Evolutionary conservation across 2,113 vertebrate genomes (phyloP), one percentile per base, ranked within the genome.

Genomic region (Bettongia penicillata): DNA sequence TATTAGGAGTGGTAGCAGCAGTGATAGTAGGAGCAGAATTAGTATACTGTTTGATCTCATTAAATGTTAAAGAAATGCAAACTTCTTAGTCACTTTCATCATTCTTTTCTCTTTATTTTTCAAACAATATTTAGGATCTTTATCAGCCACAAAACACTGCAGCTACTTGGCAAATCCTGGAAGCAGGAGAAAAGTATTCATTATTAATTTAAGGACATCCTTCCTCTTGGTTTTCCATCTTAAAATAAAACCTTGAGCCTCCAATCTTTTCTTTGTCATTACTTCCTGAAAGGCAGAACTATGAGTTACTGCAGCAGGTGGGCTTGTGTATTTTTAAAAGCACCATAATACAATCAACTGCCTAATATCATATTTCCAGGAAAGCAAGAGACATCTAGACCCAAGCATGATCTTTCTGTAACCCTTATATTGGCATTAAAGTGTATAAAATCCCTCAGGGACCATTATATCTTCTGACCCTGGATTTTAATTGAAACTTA

Each of bases 281-380:
- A 97, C 97, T 91, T 98, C 93, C 97, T 97, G 98, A 97, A 95
- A 98, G 97, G 96, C 92, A 98, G 96, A 61, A 98, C 52, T 61
- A 98, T 98, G 98, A 98, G 98, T 99, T 98, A 98, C 98, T 98
- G 97, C 96, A 98, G 98, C 99, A 99, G 98, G 98, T 99, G 98
- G 98, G 96, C 96, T 96, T 93, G 61, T 97, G 97, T 96, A 98
- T 98, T 98, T 99, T 99, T 98, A 98, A 98, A 97, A 98, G 96
- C 97, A 98, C 96, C 98, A 98, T 98, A 99, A 99, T 98, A 98
- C 97, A 99, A 99, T 98, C 98, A 98, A 98, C 98, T 98, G 98
- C 97, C 98, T 94, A 96, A 53, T 98, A 98, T 98, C 97, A 94
- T 95, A 97, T 99, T 99, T 99, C 99, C 98, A 98, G 98, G 97